Conservation (phyloP, 2,888 invertebrate genomes). For the Teleogryllus oceanicus region DNA sequence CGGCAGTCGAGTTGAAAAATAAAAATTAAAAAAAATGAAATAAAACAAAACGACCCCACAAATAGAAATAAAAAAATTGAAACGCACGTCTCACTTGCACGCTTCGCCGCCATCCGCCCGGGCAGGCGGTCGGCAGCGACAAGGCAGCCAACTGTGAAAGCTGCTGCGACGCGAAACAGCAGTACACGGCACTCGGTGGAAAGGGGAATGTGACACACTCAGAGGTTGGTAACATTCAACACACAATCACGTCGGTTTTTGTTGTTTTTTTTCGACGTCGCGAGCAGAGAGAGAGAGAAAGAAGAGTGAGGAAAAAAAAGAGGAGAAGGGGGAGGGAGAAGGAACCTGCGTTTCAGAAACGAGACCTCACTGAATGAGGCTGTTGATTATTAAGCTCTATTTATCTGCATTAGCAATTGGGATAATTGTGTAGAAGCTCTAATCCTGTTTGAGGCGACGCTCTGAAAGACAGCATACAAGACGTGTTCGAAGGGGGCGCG, state of each 20-base stretch:
- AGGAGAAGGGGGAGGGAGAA: too few species aligned
- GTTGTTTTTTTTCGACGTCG: too few species aligned
- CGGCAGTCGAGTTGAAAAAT: too few species aligned
- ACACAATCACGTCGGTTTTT: too few species aligned
- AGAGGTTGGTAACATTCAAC: too few species aligned
- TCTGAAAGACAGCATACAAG: too few species aligned
- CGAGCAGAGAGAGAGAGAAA: background rate
- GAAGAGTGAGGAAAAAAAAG: background rate
- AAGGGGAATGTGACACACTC: too few species aligned
- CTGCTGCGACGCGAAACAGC: background rate
- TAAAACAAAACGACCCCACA: background rate
- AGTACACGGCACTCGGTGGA: background rate
- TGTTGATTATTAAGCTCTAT: slow-evolving; percentile 18
- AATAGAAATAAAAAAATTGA: background rate
- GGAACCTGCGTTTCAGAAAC: too few species aligned
- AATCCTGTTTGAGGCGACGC: background rate
- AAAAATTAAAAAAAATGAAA: background rate
- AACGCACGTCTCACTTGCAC: background rate
- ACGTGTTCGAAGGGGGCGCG: too few species aligned
- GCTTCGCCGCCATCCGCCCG: background rate
- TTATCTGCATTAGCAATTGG: slow-evolving; percentile 1
- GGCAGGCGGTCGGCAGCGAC: background rate
- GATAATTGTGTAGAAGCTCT: background rate
- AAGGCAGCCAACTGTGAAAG: slow-evolving; percentile 6
- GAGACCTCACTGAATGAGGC: background rate